These are phyloP conservation scores for Apostichopus leukothele DNA, from an alignment of 53 echinoderm and acorn worm genomes.

Conservation along the genomic window DNA sequence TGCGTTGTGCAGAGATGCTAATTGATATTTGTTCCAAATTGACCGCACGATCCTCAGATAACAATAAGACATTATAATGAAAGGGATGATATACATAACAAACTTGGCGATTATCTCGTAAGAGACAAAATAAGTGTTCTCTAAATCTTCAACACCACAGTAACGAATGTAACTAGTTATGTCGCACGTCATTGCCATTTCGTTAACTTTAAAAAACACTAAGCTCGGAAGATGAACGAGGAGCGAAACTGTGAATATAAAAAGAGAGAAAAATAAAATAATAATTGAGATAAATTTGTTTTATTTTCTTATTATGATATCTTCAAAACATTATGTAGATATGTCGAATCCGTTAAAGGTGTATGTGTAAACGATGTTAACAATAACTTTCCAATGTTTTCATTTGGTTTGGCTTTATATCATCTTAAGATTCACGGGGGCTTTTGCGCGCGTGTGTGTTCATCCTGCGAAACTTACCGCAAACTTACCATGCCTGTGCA, in stretches of 20 bases:
- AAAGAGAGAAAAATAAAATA: background rate
- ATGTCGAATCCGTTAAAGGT: background rate
- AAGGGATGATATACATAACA: slow-evolving; percentile 76
- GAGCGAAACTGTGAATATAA: slow-evolving; percentile 64
- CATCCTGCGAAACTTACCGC: too few relatives aligned
- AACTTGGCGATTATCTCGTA: slow-evolving; percentile 76
- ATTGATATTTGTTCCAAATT: slow-evolving; percentile 80
- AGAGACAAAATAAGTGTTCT: slow-evolving; percentile 12
- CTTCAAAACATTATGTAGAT: too few relatives aligned
- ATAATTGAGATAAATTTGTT: background rate
- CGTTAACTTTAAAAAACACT: slow-evolving; percentile 61
- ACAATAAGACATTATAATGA: slow-evolving; percentile 80
- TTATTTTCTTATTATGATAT: background rate
- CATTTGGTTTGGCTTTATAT: too few relatives aligned
- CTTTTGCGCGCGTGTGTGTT: too few relatives aligned
- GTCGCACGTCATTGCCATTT: background rate
- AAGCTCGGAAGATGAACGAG: slow-evolving; percentile 80
- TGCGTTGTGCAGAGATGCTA: slow-evolving; percentile 59
- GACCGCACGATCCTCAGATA: slow-evolving; percentile 76
- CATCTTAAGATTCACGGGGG: too few relatives aligned
- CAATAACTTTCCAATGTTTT: too few relatives aligned
- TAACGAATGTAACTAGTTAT: background rate
- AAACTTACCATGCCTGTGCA: background rate
- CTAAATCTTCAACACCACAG: slow-evolving; percentile 57
- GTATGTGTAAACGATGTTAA: too few relatives aligned